Evolutionary conservation across 1,140 invertebrate species (phyloP).

Genomic region (Eufriesea mexicana): DNA sequence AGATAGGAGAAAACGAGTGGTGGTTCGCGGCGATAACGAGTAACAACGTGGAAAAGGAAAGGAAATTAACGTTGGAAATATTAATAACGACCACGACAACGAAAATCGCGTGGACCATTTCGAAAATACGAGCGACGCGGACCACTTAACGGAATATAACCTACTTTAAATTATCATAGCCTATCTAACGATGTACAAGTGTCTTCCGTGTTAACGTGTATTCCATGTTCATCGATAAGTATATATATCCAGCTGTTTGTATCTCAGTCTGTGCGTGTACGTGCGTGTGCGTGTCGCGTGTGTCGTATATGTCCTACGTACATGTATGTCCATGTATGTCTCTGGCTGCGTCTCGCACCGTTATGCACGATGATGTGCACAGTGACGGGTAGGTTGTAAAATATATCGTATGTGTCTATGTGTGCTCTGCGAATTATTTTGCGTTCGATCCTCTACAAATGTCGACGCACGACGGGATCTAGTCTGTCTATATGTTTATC

Average conservation of each 20-base stretch:
- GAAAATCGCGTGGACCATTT: conserved; percentile 32
- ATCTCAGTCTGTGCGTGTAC: conserved; percentile 9
- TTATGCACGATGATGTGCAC: conserved; percentile 48
- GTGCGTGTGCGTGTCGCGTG: conserved; percentile 32
- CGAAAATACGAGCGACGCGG: conserved; percentile 71
- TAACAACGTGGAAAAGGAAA: conserved; percentile 5
- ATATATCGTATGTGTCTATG: conserved; percentile 66
- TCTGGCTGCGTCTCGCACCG: conserved; percentile 17
- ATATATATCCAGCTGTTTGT: conserved; percentile 13
- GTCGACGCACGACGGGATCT: conserved; percentile 65
- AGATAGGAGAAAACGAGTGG: not conserved
- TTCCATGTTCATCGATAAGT: conserved; percentile 7
- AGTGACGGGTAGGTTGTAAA: conserved; percentile 70
- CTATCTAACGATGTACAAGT: conserved; percentile 77
- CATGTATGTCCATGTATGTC: not conserved
- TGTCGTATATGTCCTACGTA: not conserved
- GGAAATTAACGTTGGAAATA: conserved; percentile 10
- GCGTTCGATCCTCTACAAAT: conserved; percentile 48
- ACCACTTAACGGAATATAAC: conserved; percentile 74
- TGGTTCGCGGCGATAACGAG: not conserved
- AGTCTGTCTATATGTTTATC: conserved; percentile 68
- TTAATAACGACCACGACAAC: conserved; percentile 26
- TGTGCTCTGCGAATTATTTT: conserved; percentile 51
- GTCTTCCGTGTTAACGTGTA: conserved; percentile 6
- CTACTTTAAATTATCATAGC: conserved; percentile 82